A percentile compares a stretch with the other conserved stretches of the same genome.
Evolutionary conservation across 2,113 vertebrate species (phyloP).

Genomic region (Barbus barbus): DNA sequence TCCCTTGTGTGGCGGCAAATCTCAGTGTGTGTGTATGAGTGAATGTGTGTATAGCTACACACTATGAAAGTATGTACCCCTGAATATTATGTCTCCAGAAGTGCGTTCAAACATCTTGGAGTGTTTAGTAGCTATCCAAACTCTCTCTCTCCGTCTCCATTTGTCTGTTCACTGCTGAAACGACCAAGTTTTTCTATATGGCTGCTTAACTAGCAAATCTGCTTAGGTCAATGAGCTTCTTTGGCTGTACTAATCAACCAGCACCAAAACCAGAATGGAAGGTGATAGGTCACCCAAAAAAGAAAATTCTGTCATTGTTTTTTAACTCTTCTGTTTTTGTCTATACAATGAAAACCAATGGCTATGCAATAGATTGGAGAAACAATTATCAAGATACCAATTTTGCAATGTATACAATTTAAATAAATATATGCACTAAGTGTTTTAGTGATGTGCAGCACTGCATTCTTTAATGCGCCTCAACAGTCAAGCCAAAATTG

Average conservation of each 20-base stretch:
- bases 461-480: no score
- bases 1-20: constrained; percentile 41
- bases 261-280: not conserved
- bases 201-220: not conserved
- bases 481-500: not conserved
- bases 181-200: not conserved
- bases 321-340: not conserved
- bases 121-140: constrained; percentile 27
- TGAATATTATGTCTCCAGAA: constrained; percentile 36
- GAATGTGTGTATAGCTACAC: constrained; percentile 3
- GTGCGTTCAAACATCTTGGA: constrained; percentile 33
- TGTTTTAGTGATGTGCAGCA: not conserved
- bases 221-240: not conserved
- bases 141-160: not conserved
- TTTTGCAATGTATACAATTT: no score
- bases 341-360: not conserved
- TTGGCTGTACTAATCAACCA: not conserved
- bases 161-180: not conserved
- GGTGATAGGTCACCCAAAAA: not conserved
- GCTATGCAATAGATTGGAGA: no score
- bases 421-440: no score
- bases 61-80: constrained; percentile 19
- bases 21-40: constrained; percentile 9
- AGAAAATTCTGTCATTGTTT: not conserved
- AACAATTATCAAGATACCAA: no score